Percentiles rank a stretch among this genome's conserved stretches.
These are phyloP conservation scores for Sarcophilus harrisii DNA, from an alignment of 2,797 vertebrate species.

Conservation along the genomic window DNA sequence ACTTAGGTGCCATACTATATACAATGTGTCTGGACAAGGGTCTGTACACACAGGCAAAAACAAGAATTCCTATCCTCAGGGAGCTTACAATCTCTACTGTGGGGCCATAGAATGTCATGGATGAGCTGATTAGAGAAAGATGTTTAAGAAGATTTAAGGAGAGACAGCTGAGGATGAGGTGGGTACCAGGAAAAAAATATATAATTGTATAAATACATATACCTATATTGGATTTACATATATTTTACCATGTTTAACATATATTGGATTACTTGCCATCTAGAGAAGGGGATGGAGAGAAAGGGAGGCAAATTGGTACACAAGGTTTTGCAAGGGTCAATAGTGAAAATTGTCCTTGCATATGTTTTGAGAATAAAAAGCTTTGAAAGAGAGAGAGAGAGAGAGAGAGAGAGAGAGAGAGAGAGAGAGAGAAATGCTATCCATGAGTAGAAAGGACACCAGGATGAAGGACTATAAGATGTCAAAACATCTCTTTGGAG, in stretches of 20 bases:
- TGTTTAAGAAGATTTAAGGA: not conserved
- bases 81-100: not conserved
- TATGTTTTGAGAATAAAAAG: too few species aligned
- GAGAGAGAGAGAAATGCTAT: slow-evolving; percentile 1
- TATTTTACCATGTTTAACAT: too few species aligned
- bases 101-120: not conserved
- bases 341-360: too few species aligned
- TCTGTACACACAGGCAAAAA: not conserved
- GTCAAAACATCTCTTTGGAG: slow-evolving; percentile 39
- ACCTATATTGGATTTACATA: too few species aligned
- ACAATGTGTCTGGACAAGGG: not conserved
- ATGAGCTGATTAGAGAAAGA: not conserved
- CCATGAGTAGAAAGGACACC: slow-evolving; percentile 18
- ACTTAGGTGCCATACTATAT: not conserved
- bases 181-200: not conserved
- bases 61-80: not conserved
- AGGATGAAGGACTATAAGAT: slow-evolving; percentile 15
- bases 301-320: too few species aligned
- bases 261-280: too few species aligned
- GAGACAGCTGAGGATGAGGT: too few species aligned
- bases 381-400: too few species aligned
- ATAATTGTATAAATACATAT: too few species aligned
- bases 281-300: too few species aligned
- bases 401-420: too few species aligned
- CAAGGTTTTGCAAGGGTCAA: too few species aligned